A percentile compares a stretch with the other conserved stretches of the same genome.
Conservation (phyloP, 1,140 invertebrate species). For the Zophobas atratus region DNA sequence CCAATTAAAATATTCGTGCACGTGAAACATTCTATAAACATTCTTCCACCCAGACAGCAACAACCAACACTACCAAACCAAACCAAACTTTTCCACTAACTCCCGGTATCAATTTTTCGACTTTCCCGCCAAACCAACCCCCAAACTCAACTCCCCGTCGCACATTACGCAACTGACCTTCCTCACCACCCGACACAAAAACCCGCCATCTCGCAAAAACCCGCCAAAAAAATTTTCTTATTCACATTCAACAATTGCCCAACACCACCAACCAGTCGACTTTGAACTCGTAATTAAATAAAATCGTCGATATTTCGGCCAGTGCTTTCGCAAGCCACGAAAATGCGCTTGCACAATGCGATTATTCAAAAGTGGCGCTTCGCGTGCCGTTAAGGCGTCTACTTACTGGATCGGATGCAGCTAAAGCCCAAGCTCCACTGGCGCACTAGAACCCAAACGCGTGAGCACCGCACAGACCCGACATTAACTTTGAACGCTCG, state of each 20-base stretch:
- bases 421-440: neutral
- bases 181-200: no score
- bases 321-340: neutral
- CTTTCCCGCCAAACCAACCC: no score
- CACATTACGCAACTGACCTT: no score
- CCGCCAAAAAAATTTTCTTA: neutral
- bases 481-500: slow-evolving; percentile 10
- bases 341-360: neutral
- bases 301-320: slow-evolving; percentile 5
- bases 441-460: slow-evolving; percentile 11
- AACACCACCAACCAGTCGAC: slow-evolving; percentile 22
- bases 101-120: no score
- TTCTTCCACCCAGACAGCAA: no score
- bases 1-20: no score
- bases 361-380: neutral
- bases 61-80: no score
- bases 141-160: no score
- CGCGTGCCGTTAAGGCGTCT: neutral
- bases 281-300: slow-evolving; percentile 33
- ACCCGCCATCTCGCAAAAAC: no score
- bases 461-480: slow-evolving; percentile 12
- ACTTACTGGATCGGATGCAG: slow-evolving; percentile 6
- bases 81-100: no score
- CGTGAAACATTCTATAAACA: no score
- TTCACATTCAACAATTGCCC: neutral